Evolutionary conservation across 1,140 invertebrate genomes (phyloP).

Genomic region (Brachionus paranguensis): DNA sequence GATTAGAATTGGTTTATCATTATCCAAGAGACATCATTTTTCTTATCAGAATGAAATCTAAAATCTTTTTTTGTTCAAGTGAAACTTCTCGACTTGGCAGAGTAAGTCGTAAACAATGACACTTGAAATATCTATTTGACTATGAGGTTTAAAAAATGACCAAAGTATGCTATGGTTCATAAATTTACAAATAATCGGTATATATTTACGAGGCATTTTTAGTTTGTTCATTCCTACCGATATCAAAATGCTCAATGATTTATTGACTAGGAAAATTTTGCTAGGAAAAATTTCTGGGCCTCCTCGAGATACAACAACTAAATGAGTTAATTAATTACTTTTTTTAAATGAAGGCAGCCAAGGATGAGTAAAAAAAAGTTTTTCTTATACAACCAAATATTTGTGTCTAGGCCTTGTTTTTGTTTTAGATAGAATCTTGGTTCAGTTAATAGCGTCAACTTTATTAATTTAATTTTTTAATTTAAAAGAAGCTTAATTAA

Average conservation of each 20-base stretch:
- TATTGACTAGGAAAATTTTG: neutral
- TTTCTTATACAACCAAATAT: neutral
- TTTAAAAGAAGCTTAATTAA: conserved; percentile 2
- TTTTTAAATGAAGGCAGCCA: neutral
- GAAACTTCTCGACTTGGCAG: neutral
- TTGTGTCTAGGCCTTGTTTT: neutral
- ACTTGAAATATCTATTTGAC: neutral
- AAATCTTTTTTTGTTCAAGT: too few species aligned
- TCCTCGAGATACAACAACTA: neutral
- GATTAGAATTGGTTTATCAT: neutral
- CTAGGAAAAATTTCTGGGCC: neutral
- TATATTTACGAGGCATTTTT: neutral
- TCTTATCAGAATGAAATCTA: neutral
- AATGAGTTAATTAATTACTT: neutral
- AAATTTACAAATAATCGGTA: neutral
- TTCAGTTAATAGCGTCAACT: neutral
- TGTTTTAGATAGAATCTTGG: neutral
- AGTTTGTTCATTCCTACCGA: neutral
- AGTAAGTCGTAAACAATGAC: neutral
- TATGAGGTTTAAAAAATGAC: neutral
- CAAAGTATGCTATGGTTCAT: neutral
- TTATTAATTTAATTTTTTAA: conserved; percentile 5
- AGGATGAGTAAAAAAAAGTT: neutral
- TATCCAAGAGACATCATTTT: neutral
- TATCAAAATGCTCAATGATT: neutral